Evolutionary conservation across 1,140 invertebrate genomes (phyloP).

Genomic region (Daktulosphaira vitifoliae): DNA sequence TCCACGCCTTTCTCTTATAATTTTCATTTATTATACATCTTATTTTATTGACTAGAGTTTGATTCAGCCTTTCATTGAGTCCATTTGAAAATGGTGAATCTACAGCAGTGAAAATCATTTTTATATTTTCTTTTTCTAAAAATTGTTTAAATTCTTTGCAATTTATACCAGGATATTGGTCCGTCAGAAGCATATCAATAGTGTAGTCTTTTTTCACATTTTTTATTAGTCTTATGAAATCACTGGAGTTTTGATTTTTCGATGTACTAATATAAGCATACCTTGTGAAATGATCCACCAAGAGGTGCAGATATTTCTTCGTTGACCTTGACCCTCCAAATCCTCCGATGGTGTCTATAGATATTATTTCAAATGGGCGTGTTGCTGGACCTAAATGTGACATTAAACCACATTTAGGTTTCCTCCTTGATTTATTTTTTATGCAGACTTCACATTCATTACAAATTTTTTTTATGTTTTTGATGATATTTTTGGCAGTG

Average conservation of each 20-base stretch:
- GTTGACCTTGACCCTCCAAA: slow-evolving; percentile 40
- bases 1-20: slow-evolving; percentile 34
- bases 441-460: slow-evolving; percentile 34
- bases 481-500: slow-evolving; percentile 14
- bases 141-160: slow-evolving; percentile 40
- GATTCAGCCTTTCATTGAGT: too few relatives aligned
- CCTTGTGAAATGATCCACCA: neutral
- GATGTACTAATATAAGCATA: neutral
- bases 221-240: neutral
- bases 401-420: slow-evolving; percentile 36
- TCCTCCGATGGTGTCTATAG: slow-evolving; percentile 42
- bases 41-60: too few relatives aligned
- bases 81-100: slow-evolving; percentile 36
- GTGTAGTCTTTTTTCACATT: slow-evolving; percentile 34
- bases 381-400: slow-evolving; percentile 37
- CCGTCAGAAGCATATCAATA: slow-evolving; percentile 41
- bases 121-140: slow-evolving; percentile 26
- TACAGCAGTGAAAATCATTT: slow-evolving; percentile 34
- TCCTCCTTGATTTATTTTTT: slow-evolving; percentile 37
- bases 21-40: slow-evolving; percentile 25
- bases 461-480: slow-evolving; percentile 1
- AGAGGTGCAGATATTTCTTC: slow-evolving; percentile 26
- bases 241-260: neutral
- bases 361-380: slow-evolving; percentile 42
- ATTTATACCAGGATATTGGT: slow-evolving; percentile 43